Percentiles rank a stretch among this genome's conserved stretches.
Evolutionary conservation across 2,113 vertebrate genomes (phyloP).

Genomic region (Symphodus melops): DNA sequence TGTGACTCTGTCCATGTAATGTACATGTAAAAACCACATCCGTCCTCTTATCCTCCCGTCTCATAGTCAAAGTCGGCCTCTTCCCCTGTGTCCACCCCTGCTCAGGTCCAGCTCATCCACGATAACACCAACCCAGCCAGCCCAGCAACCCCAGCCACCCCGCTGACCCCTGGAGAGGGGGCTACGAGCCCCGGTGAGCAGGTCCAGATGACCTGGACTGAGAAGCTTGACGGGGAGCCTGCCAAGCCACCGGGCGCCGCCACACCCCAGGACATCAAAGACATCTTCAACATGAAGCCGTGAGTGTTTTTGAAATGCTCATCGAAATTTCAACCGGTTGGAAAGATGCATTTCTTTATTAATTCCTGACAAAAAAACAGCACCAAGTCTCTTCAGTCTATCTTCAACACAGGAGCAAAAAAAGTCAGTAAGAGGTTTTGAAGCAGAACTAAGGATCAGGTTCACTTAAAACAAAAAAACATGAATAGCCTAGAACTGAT

Average conservation of each 20-base stretch:
- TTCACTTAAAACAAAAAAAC: not conserved
- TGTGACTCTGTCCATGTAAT: slow-evolving; percentile 53
- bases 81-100: slow-evolving; percentile 80
- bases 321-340: slow-evolving; percentile 18
- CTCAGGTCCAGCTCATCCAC: slow-evolving; percentile 95
- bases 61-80: slow-evolving; percentile 76
- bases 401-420: not conserved
- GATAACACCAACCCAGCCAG: slow-evolving; percentile 90
- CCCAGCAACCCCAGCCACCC: slow-evolving; percentile 88
- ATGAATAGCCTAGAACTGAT: slow-evolving; percentile 28
- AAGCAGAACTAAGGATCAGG: slow-evolving; percentile 1
- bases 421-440: not conserved
- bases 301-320: slow-evolving; percentile 78
- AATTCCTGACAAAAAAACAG: slow-evolving; percentile 25
- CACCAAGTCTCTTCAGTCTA: not conserved
- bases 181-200: slow-evolving; percentile 89
- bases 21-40: slow-evolving; percentile 65
- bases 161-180: slow-evolving; percentile 87
- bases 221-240: slow-evolving; percentile 91
- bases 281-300: slow-evolving; percentile 99
- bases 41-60: slow-evolving; percentile 63
- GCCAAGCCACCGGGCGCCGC: slow-evolving; percentile 90
- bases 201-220: slow-evolving; percentile 98
- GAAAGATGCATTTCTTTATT: slow-evolving; percentile 12
- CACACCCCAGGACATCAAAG: slow-evolving; percentile 94